Percentiles rank a stretch among this genome's conserved stretches.
Evolutionary conservation across 37 sponge, comb jelly and placozoan species (phyloP).

Genomic region (Amphimedon queenslandica): DNA sequence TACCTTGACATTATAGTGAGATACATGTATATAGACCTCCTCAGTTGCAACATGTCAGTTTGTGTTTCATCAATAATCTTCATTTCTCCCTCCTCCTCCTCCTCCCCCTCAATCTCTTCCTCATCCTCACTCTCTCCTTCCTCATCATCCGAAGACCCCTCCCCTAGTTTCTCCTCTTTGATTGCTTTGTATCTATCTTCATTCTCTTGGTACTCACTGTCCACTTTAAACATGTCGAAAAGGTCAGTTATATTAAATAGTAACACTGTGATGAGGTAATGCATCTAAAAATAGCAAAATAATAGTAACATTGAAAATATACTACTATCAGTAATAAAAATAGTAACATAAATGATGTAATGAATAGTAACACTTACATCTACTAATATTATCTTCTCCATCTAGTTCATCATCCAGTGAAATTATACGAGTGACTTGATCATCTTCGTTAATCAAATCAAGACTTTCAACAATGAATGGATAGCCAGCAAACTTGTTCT

Average conservation of each 20-base stretch:
- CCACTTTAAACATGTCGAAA: slow-evolving; percentile 84
- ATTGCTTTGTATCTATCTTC: slow-evolving; percentile 80
- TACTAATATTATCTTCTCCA: slow-evolving; percentile 68
- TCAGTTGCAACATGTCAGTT: slow-evolving; percentile 52
- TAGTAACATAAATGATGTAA: neutral
- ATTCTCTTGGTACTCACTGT: slow-evolving; percentile 80
- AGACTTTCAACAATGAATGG: slow-evolving; percentile 72
- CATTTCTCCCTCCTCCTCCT: slow-evolving; percentile 58
- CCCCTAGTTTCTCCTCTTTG: slow-evolving; percentile 68
- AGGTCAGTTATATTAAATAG: neutral
- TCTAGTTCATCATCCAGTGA: slow-evolving; percentile 77
- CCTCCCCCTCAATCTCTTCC: slow-evolving; percentile 20
- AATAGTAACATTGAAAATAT: too few relatives aligned
- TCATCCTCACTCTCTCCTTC: slow-evolving; percentile 56
- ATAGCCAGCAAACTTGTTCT: slow-evolving; percentile 92
- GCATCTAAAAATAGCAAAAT: neutral
- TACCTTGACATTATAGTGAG: slow-evolving; percentile 92
- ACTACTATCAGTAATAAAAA: too few relatives aligned
- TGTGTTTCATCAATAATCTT: slow-evolving; percentile 84
- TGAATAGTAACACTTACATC: neutral
- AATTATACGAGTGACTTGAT: slow-evolving; percentile 94
- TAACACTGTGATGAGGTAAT: neutral
- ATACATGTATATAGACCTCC: slow-evolving; percentile 89
- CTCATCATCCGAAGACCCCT: slow-evolving; percentile 31
- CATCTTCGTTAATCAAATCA: slow-evolving; percentile 92